Evolutionary conservation across 2,888 invertebrate species (phyloP), one percentile per base, ranked within the genome.

Genomic region (Polydrusus cervinus): DNA sequence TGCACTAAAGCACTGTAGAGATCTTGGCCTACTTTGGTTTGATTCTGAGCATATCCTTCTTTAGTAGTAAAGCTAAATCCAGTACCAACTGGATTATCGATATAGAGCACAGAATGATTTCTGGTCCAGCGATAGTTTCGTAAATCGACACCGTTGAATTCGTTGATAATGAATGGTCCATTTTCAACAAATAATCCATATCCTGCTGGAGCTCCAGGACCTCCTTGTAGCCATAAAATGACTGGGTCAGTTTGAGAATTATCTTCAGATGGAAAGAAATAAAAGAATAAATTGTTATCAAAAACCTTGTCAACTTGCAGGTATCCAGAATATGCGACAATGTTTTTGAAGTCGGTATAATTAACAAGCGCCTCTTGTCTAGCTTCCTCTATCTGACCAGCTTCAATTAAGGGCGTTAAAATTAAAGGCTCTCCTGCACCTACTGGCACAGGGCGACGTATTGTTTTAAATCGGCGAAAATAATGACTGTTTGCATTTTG

Each of bases 31-130:
- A 97, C 94, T 84, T 93, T 92, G 0, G 90, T 91, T 86, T 97
- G 93, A 85, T 95, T 93, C 97, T 0, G 97, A 96, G 70, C 87
- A 40, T 67, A 62, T 11, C 0, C 90, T 1, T 60, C 57, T 38
- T 16, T 38, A 1, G 92, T 90, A 0, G 97, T 96, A 83, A 96
- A 97, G 87, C 97, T 97, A 84, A 94, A 98, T 0, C 97, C 97
- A 1, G 96, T 94, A 8, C 82, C 81, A 0, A 95, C 97, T 0
- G 97, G 97, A 86, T 96, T 97, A 85, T 98, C 97, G 70, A 98
- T 94, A 85, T 95, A 98, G 66, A 98, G 90, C 47, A 97, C 87
- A 79, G 94, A 93, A 84, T 95, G 95, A 11, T 91, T 91, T 51
- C 90, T 87, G 71, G 92, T 93, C 97, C 97, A 98, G 10, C 93